A percentile compares a stretch with the other conserved stretches of the same genome.
These are phyloP conservation scores for Dolomedes plantarius DNA, from an alignment of 2,888 invertebrate genomes.

Conservation along the genomic window DNA sequence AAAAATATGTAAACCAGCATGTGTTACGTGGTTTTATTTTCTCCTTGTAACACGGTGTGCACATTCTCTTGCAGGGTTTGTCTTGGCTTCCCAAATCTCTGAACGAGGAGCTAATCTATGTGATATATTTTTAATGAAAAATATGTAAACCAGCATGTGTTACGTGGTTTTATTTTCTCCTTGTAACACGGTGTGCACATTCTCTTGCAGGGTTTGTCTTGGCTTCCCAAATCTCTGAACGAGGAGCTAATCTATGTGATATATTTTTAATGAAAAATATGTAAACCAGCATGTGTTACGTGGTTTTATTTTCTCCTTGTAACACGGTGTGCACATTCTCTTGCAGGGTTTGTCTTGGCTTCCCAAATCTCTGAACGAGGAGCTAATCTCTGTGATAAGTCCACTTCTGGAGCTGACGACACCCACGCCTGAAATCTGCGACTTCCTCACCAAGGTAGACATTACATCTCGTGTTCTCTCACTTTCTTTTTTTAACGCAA, in stretches of 20 bases:
- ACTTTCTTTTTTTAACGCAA: not conserved
- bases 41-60: too few relatives aligned
- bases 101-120: slow-evolving; percentile 78
- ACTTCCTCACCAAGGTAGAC: slow-evolving; percentile 79
- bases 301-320: too few relatives aligned
- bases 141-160: too few relatives aligned
- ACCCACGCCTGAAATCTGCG: slow-evolving; percentile 81
- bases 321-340: too few relatives aligned
- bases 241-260: slow-evolving; percentile 78
- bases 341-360: slow-evolving; percentile 76
- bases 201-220: slow-evolving; percentile 76
- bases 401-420: slow-evolving; percentile 84
- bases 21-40: too few relatives aligned
- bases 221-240: slow-evolving; percentile 76
- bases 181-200: too few relatives aligned
- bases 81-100: slow-evolving; percentile 76
- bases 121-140: too few relatives aligned
- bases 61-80: slow-evolving; percentile 76
- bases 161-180: too few relatives aligned
- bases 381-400: slow-evolving; percentile 79
- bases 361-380: slow-evolving; percentile 77
- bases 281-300: too few relatives aligned
- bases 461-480: not conserved
- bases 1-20: too few relatives aligned
- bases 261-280: too few relatives aligned